A percentile compares a stretch with the other conserved stretches of the same genome.
Evolutionary conservation across 2,113 vertebrate species (phyloP).

Genomic region (Malurus alboscapulatus): DNA sequence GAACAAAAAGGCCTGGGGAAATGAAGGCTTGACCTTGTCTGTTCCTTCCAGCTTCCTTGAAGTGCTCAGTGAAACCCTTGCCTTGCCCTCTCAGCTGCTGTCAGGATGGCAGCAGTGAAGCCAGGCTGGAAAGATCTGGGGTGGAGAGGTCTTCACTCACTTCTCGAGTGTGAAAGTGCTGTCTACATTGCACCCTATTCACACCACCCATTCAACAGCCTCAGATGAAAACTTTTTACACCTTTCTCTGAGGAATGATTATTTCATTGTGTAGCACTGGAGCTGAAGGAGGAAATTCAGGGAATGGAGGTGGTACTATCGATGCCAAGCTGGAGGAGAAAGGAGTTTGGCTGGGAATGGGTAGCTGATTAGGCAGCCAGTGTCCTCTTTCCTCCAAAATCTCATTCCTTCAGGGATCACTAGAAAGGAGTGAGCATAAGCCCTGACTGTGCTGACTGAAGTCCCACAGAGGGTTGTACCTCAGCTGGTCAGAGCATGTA

Average conservation of each 20-base stretch:
- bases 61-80: neutral
- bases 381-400: neutral
- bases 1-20: neutral
- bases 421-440: neutral
- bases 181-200: neutral
- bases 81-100: neutral
- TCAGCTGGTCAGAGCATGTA: neutral
- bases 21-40: neutral
- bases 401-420: neutral
- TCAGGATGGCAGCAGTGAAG: neutral
- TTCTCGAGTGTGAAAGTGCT: neutral
- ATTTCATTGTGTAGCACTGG: neutral
- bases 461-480: neutral
- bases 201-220: neutral
- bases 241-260: neutral
- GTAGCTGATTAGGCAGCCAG: neutral
- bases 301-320: neutral
- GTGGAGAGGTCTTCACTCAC: neutral
- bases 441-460: neutral
- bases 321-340: neutral
- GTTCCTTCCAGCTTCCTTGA: neutral
- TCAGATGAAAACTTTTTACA: neutral
- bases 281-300: neutral
- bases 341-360: neutral
- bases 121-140: fast-evolving